Percentiles rank a stretch among this genome's conserved stretches.
phyloP scores from a whole-genome alignment of 2,113 vertebrate genomes.

The Paraplagusia blochii region DNA sequence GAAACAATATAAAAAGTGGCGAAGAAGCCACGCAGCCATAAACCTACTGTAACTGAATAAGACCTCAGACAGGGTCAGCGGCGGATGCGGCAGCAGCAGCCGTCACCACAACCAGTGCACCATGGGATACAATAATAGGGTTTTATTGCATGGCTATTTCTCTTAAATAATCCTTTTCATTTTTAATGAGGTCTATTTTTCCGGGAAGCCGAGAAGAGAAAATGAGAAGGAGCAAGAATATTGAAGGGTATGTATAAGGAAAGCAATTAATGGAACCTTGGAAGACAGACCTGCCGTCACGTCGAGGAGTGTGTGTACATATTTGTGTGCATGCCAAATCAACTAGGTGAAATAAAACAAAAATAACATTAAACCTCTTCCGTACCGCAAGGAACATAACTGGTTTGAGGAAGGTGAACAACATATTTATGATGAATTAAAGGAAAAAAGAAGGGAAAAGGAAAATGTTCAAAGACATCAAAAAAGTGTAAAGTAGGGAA shows the following conservation, averaged over 20 bases:
- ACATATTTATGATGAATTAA: too few species aligned
- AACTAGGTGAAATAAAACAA: too few species aligned
- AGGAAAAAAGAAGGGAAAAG: too few species aligned
- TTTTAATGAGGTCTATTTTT: conserved; percentile 74
- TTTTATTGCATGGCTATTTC: conserved; percentile 72
- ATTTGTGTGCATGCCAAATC: too few species aligned
- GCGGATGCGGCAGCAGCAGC: conserved; percentile 29
- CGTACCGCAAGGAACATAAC: too few species aligned
- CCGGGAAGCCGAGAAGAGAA: conserved; percentile 29
- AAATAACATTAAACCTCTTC: too few species aligned
- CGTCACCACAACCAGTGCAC: conserved; percentile 52
- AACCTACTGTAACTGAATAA: conserved; percentile 60
- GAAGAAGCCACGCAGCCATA: conserved; percentile 10
- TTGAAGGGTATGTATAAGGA: background rate
- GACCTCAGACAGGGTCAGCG: conserved; percentile 21
- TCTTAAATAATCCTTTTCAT: conserved; percentile 76
- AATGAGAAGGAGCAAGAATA: conserved; percentile 18
- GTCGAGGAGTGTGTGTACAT: too few species aligned
- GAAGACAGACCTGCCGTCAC: too few species aligned
- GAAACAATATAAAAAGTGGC: conserved; percentile 46
- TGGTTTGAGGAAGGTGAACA: too few species aligned
- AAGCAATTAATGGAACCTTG: background rate
- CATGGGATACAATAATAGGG: conserved; percentile 67
- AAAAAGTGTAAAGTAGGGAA: too few species aligned
- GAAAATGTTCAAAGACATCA: too few species aligned